phyloP scores from a whole-genome alignment of 2,888 invertebrate species.

The Leptarthrus brevirostris region DNA sequence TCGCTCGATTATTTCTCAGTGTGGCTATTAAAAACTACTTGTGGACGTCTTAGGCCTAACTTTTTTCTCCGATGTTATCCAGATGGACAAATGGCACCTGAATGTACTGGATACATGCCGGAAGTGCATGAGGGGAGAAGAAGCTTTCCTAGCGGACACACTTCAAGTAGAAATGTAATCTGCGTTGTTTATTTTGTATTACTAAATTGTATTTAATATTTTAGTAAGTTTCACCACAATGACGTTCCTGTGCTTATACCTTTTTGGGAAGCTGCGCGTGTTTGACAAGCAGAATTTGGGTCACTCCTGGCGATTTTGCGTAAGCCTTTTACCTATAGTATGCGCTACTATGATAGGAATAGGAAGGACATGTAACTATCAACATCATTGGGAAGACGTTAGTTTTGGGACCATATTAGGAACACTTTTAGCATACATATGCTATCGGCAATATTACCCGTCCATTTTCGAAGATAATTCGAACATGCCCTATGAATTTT shows the following conservation, averaged over 20 bases:
- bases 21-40: not conserved
- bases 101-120: constrained; percentile 74
- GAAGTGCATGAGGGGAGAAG: constrained; percentile 78
- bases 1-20: not conserved
- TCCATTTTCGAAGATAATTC: constrained; percentile 55
- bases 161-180: constrained; percentile 70
- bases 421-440: constrained; percentile 70
- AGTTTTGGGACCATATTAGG: constrained; percentile 77
- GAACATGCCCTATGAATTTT: not conserved
- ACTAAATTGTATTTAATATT: too few species aligned
- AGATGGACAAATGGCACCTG: constrained; percentile 71
- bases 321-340: constrained; percentile 72
- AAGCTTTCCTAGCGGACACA: constrained; percentile 87
- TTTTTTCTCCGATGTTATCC: constrained; percentile 84
- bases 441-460: constrained; percentile 79
- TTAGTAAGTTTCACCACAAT: constrained; percentile 80
- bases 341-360: constrained; percentile 73
- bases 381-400: constrained; percentile 88
- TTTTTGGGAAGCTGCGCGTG: constrained; percentile 76
- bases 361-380: constrained; percentile 82
- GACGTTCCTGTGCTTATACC: constrained; percentile 74
- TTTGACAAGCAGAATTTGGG: constrained; percentile 72
- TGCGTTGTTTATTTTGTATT: not conserved
- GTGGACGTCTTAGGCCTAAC: constrained; percentile 77
- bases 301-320: constrained; percentile 71